Evolutionary conservation across 2,888 invertebrate genomes (phyloP), one percentile per base, ranked within the genome.

Genomic region (Julus scandinavius): DNA sequence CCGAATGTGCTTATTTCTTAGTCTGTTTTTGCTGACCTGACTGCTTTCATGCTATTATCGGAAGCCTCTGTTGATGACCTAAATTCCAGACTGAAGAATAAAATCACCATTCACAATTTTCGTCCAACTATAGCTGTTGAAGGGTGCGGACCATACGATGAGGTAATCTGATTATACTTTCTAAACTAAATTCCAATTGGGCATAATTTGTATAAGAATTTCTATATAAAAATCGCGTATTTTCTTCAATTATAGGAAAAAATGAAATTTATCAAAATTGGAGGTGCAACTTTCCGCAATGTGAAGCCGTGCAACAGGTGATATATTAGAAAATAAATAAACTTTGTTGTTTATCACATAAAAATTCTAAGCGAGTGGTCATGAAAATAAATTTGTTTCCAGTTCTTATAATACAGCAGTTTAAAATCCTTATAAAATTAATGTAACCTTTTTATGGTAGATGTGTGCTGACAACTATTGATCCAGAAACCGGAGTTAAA

Each of bases 381-480:
- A 29, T 29, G 29, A 29, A 29, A 29, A 29, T 29, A 29, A 29
- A 29, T 29, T 1, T 29, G 29, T 29, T 1, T 29, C 29, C 29
- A 29, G 29, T 29, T 29, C 29, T 29, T 29, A 29, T 29, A 29
- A 29, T 29, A 29, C 29, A 29, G 29, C 29, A 29, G 29, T 29
- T 29, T 29, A 29, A 29, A 29, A 29, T 0, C 29, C 29, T 29
- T 29, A 29, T 29, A 29, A 29, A 29, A 29, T 29, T 29, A 29
- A 29, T 29, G 29, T 29, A 29, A 29, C 29, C 0, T 29, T 38
- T 0, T 92, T 92, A 92, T 92, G 91, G 90, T 90, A 95, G 95
- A 90, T 96, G 96, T 91, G 92, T 95, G n/a, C 91, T 96, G 89
- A 95, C 95, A 0, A 96, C 95, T 0, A 94, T 96, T 1, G 94